These are phyloP conservation scores for Mesorhabditis spiculigera DNA, from an alignment of 2,888 invertebrate species.

Conservation along the genomic window DNA sequence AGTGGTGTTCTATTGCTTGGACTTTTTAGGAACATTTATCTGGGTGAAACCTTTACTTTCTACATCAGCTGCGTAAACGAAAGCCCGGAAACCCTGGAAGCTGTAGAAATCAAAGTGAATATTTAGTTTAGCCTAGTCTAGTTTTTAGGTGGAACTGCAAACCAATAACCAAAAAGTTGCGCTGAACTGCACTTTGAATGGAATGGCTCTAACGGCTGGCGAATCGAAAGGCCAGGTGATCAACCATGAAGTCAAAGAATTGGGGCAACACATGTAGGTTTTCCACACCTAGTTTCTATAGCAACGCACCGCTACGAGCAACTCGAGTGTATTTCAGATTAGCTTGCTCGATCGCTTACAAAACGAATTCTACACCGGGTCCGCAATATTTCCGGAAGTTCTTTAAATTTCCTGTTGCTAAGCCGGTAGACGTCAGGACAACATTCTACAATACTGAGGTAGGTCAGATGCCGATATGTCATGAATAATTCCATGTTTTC, in stretches of 20 bases:
- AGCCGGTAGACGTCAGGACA: constrained; percentile 95
- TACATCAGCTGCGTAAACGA: constrained; percentile 96
- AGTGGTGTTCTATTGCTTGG: neutral
- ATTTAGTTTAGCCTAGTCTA: constrained; percentile 6
- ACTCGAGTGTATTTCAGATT: constrained; percentile 66
- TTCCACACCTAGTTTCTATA: neutral
- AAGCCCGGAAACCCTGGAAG: constrained; percentile 79
- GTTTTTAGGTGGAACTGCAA: constrained; percentile 79
- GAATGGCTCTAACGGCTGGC: constrained; percentile 69
- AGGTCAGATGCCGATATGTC: constrained; percentile 20
- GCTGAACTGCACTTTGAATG: constrained; percentile 65
- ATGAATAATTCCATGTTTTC: constrained; percentile 15
- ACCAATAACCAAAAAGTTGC: constrained; percentile 82
- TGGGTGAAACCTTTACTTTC: constrained; percentile 96
- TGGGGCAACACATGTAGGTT: constrained; percentile 88
- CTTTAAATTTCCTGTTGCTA: constrained; percentile 90
- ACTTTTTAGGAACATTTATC: constrained; percentile 78
- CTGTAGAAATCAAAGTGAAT: constrained; percentile 69
- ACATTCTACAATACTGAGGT: constrained; percentile 90
- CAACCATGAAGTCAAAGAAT: constrained; percentile 98
- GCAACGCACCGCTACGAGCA: neutral
- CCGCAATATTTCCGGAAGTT: constrained; percentile 87
- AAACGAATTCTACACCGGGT: constrained; percentile 69
- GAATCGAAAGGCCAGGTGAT: constrained; percentile 90
- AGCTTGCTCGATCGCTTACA: constrained; percentile 91